These are phyloP conservation scores for Hipposideros armiger DNA, from an alignment of 2,113 vertebrate species.

Conservation along the genomic window DNA sequence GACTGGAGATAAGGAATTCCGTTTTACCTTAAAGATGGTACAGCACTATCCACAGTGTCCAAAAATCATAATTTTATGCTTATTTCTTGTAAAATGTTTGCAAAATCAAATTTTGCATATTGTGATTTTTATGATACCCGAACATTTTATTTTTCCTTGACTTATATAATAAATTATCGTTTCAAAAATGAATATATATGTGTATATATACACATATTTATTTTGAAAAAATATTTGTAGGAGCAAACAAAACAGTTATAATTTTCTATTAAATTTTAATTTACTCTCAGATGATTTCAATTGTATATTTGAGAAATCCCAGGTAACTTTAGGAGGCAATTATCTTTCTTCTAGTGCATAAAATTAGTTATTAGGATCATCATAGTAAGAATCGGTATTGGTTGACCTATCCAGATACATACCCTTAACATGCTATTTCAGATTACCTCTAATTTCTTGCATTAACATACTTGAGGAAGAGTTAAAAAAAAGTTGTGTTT, in stretches of 20 bases:
- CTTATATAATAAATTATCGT: background rate
- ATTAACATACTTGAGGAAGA: background rate
- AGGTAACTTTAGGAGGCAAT: background rate
- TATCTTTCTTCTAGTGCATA: background rate
- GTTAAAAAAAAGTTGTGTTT: background rate
- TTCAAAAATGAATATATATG: background rate
- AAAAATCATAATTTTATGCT: background rate
- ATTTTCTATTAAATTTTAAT: constrained; percentile 39
- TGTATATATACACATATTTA: background rate
- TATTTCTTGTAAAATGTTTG: background rate
- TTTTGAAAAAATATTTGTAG: background rate
- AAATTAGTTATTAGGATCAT: background rate
- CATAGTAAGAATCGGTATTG: background rate
- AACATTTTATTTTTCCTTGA: background rate
- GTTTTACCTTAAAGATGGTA: background rate
- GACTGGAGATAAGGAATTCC: background rate
- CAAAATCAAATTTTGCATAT: background rate
- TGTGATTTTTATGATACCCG: background rate
- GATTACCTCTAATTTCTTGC: background rate
- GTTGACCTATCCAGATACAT: background rate
- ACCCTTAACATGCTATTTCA: background rate
- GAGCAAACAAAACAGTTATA: background rate
- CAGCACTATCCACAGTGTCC: background rate
- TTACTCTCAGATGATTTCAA: background rate
- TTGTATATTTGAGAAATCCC: background rate